Evolutionary conservation across 2,888 invertebrate genomes (phyloP).

Genomic region (Coelopa pilipes): DNA sequence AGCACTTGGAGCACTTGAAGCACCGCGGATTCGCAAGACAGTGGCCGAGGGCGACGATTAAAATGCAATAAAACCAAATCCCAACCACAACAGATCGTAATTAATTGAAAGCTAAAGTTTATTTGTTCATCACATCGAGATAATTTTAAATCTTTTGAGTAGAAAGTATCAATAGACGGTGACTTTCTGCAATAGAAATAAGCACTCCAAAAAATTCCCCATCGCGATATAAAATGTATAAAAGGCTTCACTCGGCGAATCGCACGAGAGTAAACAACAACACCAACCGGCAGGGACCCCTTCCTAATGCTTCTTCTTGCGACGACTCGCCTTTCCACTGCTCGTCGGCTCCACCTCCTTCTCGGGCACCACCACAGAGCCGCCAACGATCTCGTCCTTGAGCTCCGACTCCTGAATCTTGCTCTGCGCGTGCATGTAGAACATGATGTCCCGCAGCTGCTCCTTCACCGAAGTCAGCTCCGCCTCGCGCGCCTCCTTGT

Average conservation of each 20-base stretch:
- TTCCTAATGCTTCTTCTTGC: slow-evolving; percentile 57
- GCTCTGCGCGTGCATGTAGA: slow-evolving; percentile 89
- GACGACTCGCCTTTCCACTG: slow-evolving; percentile 52
- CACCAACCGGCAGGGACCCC: too few species aligned
- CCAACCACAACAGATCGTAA: background rate
- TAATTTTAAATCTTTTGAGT: background rate
- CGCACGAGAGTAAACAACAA: too few species aligned
- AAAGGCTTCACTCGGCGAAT: slow-evolving; percentile 14
- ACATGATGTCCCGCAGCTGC: slow-evolving; percentile 96
- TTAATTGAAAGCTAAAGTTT: slow-evolving; percentile 24
- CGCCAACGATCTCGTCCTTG: slow-evolving; percentile 61
- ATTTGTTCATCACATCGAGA: slow-evolving; percentile 22
- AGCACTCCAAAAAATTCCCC: slow-evolving; percentile 1
- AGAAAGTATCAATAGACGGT: background rate
- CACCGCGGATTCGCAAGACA: too few species aligned
- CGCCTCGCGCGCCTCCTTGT: slow-evolving; percentile 72
- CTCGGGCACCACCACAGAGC: slow-evolving; percentile 61
- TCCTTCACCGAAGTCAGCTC: slow-evolving; percentile 89
- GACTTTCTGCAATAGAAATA: background rate
- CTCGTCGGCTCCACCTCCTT: slow-evolving; percentile 49
- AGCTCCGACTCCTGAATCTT: slow-evolving; percentile 64
- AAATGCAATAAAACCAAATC: background rate
- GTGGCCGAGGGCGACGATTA: background rate
- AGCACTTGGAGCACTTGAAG: too few species aligned
- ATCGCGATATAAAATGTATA: background rate